Evolutionary conservation across 2,888 invertebrate genomes (phyloP).

Genomic region (Dioctria linearis): DNA sequence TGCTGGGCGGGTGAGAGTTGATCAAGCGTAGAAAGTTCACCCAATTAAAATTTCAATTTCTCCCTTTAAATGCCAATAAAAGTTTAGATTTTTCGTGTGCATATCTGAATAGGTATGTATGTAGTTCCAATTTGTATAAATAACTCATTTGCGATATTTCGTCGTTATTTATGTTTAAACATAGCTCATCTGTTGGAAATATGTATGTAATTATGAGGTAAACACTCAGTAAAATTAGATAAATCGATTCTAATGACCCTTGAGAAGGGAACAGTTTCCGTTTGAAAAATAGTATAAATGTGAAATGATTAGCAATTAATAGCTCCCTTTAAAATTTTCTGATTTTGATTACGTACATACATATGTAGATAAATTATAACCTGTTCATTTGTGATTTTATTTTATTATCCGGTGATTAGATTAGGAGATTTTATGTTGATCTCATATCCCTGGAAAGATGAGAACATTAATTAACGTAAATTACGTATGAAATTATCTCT

Average conservation of each 20-base stretch:
- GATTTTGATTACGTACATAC: too few species aligned
- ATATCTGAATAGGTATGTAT: background rate
- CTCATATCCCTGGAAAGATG: too few species aligned
- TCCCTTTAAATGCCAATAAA: background rate
- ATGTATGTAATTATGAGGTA: background rate
- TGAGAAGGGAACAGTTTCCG: too few species aligned
- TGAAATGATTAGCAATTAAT: too few species aligned
- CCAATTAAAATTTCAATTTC: constrained; percentile 4
- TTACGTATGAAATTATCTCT: too few species aligned
- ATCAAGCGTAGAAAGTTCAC: constrained; percentile 1
- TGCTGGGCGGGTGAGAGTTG: background rate
- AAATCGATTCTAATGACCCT: background rate
- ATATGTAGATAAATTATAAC: too few species aligned
- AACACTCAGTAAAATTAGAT: background rate
- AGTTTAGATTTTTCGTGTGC: background rate
- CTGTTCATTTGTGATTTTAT: too few species aligned
- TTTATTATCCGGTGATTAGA: too few species aligned
- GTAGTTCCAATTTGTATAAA: background rate
- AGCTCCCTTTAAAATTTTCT: too few species aligned
- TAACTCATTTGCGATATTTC: background rate
- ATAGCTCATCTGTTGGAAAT: background rate
- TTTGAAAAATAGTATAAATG: too few species aligned
- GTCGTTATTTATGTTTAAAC: background rate
- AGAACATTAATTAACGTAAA: too few species aligned
- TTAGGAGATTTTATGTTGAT: too few species aligned